These are phyloP conservation scores for Rhamnusium bicolor DNA, from an alignment of 2,888 invertebrate genomes.

Conservation along the genomic window DNA sequence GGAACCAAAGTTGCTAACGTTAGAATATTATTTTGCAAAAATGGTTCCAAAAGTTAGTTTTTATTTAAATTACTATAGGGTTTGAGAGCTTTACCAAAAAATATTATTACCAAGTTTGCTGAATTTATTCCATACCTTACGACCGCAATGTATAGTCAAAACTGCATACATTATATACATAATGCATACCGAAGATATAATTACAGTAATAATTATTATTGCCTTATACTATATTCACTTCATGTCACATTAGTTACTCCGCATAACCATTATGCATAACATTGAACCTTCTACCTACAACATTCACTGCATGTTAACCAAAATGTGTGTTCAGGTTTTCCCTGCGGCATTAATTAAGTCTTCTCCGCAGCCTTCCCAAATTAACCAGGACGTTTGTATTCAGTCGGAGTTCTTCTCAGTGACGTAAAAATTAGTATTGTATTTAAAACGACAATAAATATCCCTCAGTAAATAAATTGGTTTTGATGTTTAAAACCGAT, in stretches of 20 bases:
- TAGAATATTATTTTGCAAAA: too few relatives aligned
- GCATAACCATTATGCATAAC: slow-evolving; percentile 1
- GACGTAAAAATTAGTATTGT: not conserved
- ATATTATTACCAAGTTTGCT: too few relatives aligned
- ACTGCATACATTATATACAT: too few relatives aligned
- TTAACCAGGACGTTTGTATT: not conserved
- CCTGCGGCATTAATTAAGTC: slow-evolving; percentile 1
- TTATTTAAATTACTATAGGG: too few relatives aligned
- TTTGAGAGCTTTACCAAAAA: too few relatives aligned
- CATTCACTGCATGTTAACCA: not conserved
- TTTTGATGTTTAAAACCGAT: not conserved
- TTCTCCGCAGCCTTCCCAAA: not conserved
- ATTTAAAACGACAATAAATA: not conserved
- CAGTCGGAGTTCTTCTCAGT: not conserved
- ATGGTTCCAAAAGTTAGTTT: too few relatives aligned
- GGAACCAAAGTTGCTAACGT: too few relatives aligned
- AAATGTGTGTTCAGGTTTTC: not conserved
- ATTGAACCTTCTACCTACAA: not conserved
- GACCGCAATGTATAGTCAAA: too few relatives aligned
- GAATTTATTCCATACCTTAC: too few relatives aligned
- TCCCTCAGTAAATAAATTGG: not conserved
- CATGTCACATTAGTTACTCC: not conserved
- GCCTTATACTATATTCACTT: not conserved
- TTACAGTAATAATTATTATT: not conserved
- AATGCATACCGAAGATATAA: too few relatives aligned